Evolutionary conservation across 2,113 vertebrate species (phyloP).

Genomic region (Myiozetetes cayanensis): DNA sequence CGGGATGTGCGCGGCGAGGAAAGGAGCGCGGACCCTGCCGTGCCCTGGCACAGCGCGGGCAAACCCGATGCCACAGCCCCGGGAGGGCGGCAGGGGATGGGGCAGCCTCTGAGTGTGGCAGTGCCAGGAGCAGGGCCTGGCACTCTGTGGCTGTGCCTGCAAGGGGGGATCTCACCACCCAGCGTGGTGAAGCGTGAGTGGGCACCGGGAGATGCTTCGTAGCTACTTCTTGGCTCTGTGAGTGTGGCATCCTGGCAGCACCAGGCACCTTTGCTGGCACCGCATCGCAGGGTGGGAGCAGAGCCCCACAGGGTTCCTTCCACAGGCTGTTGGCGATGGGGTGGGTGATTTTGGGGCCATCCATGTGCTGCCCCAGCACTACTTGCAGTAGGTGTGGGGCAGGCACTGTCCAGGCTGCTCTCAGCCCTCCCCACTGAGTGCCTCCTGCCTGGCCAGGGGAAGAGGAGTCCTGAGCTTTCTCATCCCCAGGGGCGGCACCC

Average conservation of each 20-base stretch:
- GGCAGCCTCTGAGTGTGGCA: neutral
- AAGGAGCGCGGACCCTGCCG: fast-evolving
- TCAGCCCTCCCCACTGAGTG: neutral
- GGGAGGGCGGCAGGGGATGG: fast-evolving
- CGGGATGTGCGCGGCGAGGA: fast-evolving
- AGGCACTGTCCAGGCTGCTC: neutral
- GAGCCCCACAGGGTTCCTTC: neutral
- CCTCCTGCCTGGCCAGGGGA: neutral
- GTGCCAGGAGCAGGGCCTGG: neutral
- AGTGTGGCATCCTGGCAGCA: neutral
- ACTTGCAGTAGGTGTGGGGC: neutral
- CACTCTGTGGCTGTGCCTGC: fast-evolving
- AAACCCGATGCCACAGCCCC: fast-evolving
- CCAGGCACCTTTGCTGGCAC: neutral
- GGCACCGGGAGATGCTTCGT: neutral
- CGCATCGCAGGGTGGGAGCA: neutral
- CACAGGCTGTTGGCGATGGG: fast-evolving
- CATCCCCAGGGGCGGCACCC: neutral
- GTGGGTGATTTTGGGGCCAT: neutral
- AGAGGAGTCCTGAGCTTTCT: neutral
- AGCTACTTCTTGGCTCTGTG: neutral
- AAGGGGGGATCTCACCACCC: fast-evolving
- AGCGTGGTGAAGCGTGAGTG: fast-evolving
- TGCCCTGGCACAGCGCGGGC: fast-evolving
- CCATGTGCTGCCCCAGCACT: neutral